These are phyloP conservation scores for Vulpes ferrilata DNA, from an alignment of 2,113 vertebrate genomes.

Conservation along the genomic window DNA sequence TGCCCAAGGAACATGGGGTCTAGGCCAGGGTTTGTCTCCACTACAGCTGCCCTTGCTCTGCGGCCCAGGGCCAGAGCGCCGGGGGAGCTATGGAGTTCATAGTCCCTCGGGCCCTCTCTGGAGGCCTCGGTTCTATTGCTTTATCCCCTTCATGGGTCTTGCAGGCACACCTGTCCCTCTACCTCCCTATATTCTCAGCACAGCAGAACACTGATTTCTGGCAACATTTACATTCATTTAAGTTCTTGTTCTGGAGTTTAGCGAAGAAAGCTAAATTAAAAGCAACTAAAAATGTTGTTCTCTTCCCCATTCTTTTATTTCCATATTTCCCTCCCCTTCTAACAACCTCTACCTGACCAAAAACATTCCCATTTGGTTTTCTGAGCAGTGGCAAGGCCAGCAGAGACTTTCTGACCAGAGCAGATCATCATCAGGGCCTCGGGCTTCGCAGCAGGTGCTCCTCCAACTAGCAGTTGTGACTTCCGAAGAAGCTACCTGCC, in stretches of 20 bases:
- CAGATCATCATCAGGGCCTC: neutral
- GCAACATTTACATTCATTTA: neutral
- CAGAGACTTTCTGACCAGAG: neutral
- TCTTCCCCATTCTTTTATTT: neutral
- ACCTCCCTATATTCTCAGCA: constrained; percentile 56
- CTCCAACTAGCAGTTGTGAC: too few species aligned
- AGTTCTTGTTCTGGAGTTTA: neutral
- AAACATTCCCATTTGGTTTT: neutral
- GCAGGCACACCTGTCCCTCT: constrained; percentile 74
- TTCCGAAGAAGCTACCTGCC: neutral
- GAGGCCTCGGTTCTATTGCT: constrained; percentile 69
- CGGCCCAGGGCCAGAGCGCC: neutral
- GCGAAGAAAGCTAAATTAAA: neutral
- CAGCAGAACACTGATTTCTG: neutral
- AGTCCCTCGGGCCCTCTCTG: constrained; percentile 71
- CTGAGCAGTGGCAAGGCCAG: neutral
- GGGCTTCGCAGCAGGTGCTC: rapidly evolving
- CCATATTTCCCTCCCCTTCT: neutral
- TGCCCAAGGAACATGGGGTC: constrained; percentile 8
- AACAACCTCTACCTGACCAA: neutral
- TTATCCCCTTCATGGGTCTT: constrained; percentile 77
- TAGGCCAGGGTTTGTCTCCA: neutral
- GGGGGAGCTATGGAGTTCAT: rapidly evolving
- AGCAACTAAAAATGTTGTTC: neutral
- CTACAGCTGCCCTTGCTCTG: neutral